These are phyloP conservation scores for Drosophila bunnanda DNA, from an alignment of 2,888 invertebrate species.

Conservation along the genomic window DNA sequence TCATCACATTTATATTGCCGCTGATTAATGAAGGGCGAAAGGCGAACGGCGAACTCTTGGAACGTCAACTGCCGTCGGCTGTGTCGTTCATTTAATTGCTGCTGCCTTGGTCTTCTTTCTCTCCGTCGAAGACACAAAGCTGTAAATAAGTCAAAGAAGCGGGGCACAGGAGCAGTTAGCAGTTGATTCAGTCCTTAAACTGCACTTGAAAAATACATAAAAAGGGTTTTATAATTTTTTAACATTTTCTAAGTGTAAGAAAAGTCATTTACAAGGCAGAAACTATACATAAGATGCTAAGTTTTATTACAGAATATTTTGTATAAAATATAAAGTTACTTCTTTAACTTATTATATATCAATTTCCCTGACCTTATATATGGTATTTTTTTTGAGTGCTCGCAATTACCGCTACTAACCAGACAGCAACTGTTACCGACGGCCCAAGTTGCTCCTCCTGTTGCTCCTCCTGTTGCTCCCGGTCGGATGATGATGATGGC, in stretches of 20 bases:
- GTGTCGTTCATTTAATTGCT: constrained; percentile 76
- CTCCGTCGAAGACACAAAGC: constrained; percentile 54
- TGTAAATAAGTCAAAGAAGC: constrained; percentile 64
- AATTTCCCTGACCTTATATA: neutral
- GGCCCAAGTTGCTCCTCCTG: constrained; percentile 32
- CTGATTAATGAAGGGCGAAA: constrained; percentile 72
- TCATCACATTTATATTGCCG: constrained; percentile 76
- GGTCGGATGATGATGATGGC: constrained; percentile 1
- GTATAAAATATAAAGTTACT: neutral
- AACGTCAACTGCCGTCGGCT: constrained; percentile 62
- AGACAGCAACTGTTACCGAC: constrained; percentile 56
- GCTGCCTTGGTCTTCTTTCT: constrained; percentile 1
- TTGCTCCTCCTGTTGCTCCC: constrained; percentile 32
- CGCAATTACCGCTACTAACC: constrained; percentile 17
- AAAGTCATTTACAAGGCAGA: neutral
- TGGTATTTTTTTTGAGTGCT: neutral
- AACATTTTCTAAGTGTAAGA: neutral
- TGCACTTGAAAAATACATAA: neutral
- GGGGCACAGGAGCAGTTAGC: constrained; percentile 26
- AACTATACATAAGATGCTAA: neutral
- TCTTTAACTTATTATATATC: neutral
- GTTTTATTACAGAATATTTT: neutral
- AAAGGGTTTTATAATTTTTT: neutral
- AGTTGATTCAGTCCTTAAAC: neutral
- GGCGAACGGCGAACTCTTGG: constrained; percentile 27